These are phyloP conservation scores for Nephila pilipes DNA, from an alignment of 1,140 invertebrate genomes.

Conservation along the genomic window DNA sequence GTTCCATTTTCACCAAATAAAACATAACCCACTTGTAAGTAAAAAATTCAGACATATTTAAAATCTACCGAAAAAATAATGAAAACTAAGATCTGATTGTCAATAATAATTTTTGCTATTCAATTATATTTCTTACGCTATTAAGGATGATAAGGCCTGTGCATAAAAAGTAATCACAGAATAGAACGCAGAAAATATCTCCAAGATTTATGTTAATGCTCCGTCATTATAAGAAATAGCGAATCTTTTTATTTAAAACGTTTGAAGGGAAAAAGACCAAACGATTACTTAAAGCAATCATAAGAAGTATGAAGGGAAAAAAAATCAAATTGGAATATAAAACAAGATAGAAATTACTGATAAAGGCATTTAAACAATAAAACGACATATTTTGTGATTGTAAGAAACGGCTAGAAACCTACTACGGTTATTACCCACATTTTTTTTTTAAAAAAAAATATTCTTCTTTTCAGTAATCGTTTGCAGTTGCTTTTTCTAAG, in stretches of 20 bases:
- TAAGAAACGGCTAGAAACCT: not conserved
- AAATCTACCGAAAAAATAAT: not conserved
- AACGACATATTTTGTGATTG: conserved; percentile 48
- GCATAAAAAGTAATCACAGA: not conserved
- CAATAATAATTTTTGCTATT: conserved; percentile 16
- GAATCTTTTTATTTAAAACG: not conserved
- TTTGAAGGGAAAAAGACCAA: not conserved
- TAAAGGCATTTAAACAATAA: conserved; percentile 51
- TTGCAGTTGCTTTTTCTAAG: conserved; percentile 34
- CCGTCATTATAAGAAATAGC: conserved; percentile 13
- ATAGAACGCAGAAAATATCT: not conserved
- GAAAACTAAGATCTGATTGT: not conserved
- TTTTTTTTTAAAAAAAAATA: conserved; percentile 20
- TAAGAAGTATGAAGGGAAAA: not conserved
- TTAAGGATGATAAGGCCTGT: not conserved
- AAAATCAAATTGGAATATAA: conserved; percentile 53
- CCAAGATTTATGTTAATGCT: conserved; percentile 26
- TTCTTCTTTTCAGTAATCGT: conserved; percentile 1
- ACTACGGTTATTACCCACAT: conserved; percentile 54
- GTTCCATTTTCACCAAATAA: too few species aligned
- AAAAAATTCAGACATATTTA: too few species aligned
- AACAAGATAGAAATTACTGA: conserved; percentile 43
- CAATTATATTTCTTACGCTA: conserved; percentile 24
- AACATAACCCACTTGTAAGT: too few species aligned
- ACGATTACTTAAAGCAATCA: conserved; percentile 36